These are phyloP conservation scores for Uropsilus gracilis DNA, from an alignment of 2,113 vertebrate species.

Conservation along the genomic window DNA sequence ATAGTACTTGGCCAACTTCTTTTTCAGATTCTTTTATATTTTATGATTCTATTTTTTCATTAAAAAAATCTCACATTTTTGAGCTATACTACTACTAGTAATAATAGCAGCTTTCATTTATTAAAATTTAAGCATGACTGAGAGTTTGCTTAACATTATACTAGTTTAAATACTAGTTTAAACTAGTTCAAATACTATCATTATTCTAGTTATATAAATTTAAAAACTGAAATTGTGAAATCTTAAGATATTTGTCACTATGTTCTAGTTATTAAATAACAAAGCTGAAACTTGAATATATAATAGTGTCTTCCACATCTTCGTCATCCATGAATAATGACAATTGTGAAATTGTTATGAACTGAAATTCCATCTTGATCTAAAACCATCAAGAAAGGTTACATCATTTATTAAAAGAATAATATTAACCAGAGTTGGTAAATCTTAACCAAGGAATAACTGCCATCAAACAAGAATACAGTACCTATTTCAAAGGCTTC, in stretches of 20 bases:
- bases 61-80: not conserved
- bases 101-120: not conserved
- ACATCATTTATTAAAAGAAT: not conserved
- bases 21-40: not conserved
- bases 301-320: not conserved
- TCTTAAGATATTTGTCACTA: not conserved
- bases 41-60: not conserved
- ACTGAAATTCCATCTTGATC: not conserved
- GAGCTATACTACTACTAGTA: not conserved
- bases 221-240: not conserved
- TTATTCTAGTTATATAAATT: not conserved
- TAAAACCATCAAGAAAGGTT: not conserved
- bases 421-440: not conserved
- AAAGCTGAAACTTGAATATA: not conserved
- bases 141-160: not conserved
- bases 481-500: not conserved
- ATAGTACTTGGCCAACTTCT: not conserved
- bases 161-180: no score
- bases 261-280: not conserved
- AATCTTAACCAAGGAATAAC: not conserved
- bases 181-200: not conserved
- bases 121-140: not conserved
- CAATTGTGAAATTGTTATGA: not conserved
- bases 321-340: not conserved
- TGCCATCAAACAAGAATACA: no score